These are phyloP conservation scores for Trichogramma evanescens DNA, from an alignment of 2,888 invertebrate species.

Conservation along the genomic window DNA sequence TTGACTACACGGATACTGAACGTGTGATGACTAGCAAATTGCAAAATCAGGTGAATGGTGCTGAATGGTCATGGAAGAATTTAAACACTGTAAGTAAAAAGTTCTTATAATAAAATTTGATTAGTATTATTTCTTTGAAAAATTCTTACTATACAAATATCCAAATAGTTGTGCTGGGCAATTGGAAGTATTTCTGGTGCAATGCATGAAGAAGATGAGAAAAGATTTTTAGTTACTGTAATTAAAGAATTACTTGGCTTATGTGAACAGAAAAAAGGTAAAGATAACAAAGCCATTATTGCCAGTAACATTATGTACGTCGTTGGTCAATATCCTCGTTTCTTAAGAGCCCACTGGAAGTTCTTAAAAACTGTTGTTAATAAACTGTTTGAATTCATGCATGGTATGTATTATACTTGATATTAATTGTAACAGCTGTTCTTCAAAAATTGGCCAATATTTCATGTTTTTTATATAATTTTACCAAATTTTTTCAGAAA, in stretches of 20 bases:
- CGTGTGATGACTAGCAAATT: slow-evolving; percentile 98
- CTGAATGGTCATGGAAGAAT: slow-evolving; percentile 99
- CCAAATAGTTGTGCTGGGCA: slow-evolving; percentile 82
- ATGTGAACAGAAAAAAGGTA: slow-evolving; percentile 97
- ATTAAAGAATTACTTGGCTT: slow-evolving; percentile 95
- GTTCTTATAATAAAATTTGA: slow-evolving; percentile 1
- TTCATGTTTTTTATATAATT: not conserved
- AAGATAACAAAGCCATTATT: slow-evolving; percentile 99
- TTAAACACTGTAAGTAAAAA: slow-evolving; percentile 71
- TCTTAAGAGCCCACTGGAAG: slow-evolving; percentile 98
- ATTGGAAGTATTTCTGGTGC: slow-evolving; percentile 99
- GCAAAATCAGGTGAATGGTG: slow-evolving; percentile 95
- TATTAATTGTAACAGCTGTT: not conserved
- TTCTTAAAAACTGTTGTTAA: slow-evolving; percentile 99
- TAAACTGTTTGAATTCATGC: slow-evolving; percentile 99
- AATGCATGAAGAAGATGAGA: slow-evolving; percentile 99
- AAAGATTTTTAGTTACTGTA: slow-evolving; percentile 95
- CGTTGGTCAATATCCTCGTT: slow-evolving; percentile 98
- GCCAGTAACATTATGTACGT: slow-evolving; percentile 99
- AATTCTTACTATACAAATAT: not conserved
- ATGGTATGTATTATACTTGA: slow-evolving; percentile 49
- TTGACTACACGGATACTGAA: slow-evolving; percentile 96
- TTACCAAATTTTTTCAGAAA: slow-evolving; percentile 58
- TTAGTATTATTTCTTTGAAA: not conserved
- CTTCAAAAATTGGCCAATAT: not conserved